Base-by-base conservation (phyloP, 2,113 vertebrate genomes). In the Aramus guarauna region DNA sequence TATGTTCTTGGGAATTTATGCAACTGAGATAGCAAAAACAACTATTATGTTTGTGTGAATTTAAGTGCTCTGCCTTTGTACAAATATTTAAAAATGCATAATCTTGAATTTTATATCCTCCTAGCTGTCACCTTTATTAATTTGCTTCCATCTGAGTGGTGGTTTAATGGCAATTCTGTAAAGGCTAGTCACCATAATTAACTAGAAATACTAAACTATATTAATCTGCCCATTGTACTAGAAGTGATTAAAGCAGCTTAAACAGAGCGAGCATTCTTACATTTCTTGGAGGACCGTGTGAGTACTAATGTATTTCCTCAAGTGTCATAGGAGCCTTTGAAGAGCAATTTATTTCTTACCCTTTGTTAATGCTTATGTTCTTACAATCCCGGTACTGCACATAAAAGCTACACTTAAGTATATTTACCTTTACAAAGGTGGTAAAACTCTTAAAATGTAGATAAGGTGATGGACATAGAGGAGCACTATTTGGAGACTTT, bases 351-450 rank as follows among this genome's bases (percentile, higher is more conserved):
- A 12, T 58, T 67, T 34, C 47, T 34, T 48, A 7, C 45, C 67
- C 12, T 58, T 29, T 80, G 58, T n/a, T 79, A 26, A 5, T 56
- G 4, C 20, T 15, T 22, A 11, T 27, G 30, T 3, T 72, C 23
- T 78, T 55, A 20, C 79, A 20, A 2, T 36, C 15, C 23, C 16
- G 30, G 27, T 12, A 3, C 26, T 19, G 43, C 64, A 34, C 24
- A 9, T 53, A 78, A 86, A 92, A 88, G 59, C 64, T 68, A 14
- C 16, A 5, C 59, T 75, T 45, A 9, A 76, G 30, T 55, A 6
- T 47, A 55, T 85, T 93, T 93, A 37, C 63, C 43, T 92, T 88
- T 74, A 12, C 50, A 67, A 59, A 76, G 63, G 71, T 72, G 53
- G 41, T 47, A 91, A 86, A 90, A 6, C 60, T 85, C 39, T 68